These are phyloP conservation scores for Oryzaephilus surinamensis DNA, from an alignment of 1,140 invertebrate genomes.

Conservation along the genomic window DNA sequence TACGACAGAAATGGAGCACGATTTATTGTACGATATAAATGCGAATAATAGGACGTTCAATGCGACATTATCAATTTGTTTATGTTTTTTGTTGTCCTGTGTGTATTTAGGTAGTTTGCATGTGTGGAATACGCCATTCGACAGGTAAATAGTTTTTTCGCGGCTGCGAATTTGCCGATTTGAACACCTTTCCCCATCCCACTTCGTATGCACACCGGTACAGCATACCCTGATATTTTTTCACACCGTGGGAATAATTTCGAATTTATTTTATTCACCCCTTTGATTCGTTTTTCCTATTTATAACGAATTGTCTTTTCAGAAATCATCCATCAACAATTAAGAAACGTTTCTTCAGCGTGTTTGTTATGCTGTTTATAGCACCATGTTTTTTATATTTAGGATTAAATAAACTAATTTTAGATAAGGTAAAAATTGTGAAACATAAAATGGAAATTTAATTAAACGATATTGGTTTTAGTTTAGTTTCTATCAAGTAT, in stretches of 20 bases:
- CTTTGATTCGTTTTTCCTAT: background rate
- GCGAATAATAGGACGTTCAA: constrained; percentile 24
- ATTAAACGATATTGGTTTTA: constrained; percentile 29
- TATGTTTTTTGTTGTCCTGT: constrained; percentile 61
- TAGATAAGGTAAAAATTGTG: constrained; percentile 42
- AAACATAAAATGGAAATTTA: constrained; percentile 2
- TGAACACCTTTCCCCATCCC: background rate
- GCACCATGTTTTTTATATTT: constrained; percentile 66
- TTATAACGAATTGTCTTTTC: too few relatives aligned
- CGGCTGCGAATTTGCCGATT: constrained; percentile 6
- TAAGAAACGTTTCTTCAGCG: constrained; percentile 77
- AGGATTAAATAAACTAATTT: constrained; percentile 48
- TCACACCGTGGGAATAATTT: background rate
- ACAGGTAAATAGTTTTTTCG: constrained; percentile 47
- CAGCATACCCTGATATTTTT: constrained; percentile 1
- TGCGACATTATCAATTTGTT: constrained; percentile 40
- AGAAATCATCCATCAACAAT: constrained; percentile 84
- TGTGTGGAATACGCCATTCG: constrained; percentile 63
- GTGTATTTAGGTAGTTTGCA: constrained; percentile 75
- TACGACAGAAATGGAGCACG: constrained; percentile 37
- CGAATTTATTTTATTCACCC: background rate
- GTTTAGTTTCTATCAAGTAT: constrained; percentile 55
- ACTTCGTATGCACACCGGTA: background rate
- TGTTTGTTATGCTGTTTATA: constrained; percentile 66
- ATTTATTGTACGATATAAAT: too few relatives aligned